These are phyloP conservation scores for Leptinotarsa peninsularis DNA, from an alignment of 2,888 invertebrate genomes.

Conservation along the genomic window DNA sequence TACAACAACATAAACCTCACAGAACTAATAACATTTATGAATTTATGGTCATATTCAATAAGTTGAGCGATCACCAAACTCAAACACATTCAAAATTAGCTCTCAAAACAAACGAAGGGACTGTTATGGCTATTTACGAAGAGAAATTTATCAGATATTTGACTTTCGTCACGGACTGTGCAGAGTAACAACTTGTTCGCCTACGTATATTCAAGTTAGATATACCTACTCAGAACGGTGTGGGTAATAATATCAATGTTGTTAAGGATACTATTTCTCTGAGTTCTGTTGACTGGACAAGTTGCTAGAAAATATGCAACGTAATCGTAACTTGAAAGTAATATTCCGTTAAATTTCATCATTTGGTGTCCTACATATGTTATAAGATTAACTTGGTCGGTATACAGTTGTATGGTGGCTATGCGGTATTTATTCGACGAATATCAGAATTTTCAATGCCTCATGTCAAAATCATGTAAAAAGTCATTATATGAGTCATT, in stretches of 20 bases:
- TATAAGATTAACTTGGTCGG: not conserved
- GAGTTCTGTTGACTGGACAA: conserved; percentile 17
- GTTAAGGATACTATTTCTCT: conserved; percentile 27
- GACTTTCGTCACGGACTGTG: conserved; percentile 44
- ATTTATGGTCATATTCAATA: conserved; percentile 10
- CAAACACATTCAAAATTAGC: not conserved
- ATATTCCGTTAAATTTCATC: conserved; percentile 5
- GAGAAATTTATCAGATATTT: conserved; percentile 45
- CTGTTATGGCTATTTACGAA: conserved; percentile 46
- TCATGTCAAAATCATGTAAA: too few relatives aligned
- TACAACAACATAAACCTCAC: not conserved
- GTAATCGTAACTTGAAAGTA: conserved; percentile 6
- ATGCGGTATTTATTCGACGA: not conserved
- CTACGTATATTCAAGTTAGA: conserved; percentile 34
- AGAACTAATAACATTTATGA: conserved; percentile 7
- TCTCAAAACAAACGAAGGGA: conserved; percentile 38
- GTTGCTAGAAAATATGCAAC: conserved; percentile 3
- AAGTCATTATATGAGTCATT: too few relatives aligned
- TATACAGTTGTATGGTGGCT: not conserved
- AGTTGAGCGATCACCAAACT: not conserved
- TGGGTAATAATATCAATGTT: conserved; percentile 38
- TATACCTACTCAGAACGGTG: conserved; percentile 24
- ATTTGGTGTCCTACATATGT: conserved; percentile 11
- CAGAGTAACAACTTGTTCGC: conserved; percentile 45
- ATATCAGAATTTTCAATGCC: too few relatives aligned